Base-by-base conservation (phyloP, 2,888 invertebrate species). In the Panorpa germanica region DNA sequence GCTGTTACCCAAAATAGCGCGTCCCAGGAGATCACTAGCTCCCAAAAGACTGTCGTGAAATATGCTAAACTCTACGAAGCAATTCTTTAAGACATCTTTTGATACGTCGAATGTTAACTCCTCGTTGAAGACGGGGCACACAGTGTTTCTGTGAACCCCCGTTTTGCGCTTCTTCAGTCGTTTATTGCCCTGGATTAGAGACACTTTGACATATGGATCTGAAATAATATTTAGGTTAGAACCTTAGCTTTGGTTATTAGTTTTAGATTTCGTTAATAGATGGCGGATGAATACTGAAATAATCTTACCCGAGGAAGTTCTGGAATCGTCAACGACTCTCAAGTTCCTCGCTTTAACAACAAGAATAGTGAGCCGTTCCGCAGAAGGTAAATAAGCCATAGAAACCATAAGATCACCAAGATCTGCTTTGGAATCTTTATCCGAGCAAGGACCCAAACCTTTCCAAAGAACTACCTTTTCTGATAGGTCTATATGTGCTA, bases 151-250 rank as follows among this genome's bases (percentile, higher is more conserved):
- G 50, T 83, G 80, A 2, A 90, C 86, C 0, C 81, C 76, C 0
- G 93, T 90, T 53, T 90, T 90, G 53, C 85, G 81, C 59, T 90
- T 90, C 57, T 88, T 88, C 43, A 91, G 77, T 35, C 88, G 63
- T 48, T 85, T 83, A 3, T 81, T 81, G 51, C 82, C 77, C 45
- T 81, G 81, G 41, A 88, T 66, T 33, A 93, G 61, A 42, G 82
- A 78, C 15, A 90, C 78, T 58, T 91, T 91, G 32, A 91, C 86
- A 53, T 90, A 93, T 0, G 93, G 91, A 66, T 93, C 93, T 76
- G 59, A 10, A 50, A 50, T n/a, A 32, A 40, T 25, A 31, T 14
- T 29, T 14, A 12, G 6, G 14, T 20, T 20, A 10, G 16, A 10
- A 15, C 7, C 3, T 7, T 8, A 27, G 16, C 8, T 12, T 9